Conservation (phyloP, 2,113 vertebrate species). For the Pollachius pollachius region DNA sequence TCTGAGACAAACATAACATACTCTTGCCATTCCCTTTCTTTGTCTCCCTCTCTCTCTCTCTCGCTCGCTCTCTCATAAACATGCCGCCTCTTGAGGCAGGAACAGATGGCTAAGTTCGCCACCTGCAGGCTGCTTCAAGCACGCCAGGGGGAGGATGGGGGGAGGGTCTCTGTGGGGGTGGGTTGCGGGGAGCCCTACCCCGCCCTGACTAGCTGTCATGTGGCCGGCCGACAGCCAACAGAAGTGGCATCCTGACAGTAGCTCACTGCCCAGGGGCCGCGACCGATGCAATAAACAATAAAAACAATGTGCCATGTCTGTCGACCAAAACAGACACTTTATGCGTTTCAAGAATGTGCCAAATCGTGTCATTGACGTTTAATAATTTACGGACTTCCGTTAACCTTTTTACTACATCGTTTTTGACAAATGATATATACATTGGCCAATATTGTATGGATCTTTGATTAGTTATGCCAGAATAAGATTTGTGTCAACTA, state of each 20-base stretch:
- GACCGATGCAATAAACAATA: constrained; percentile 74
- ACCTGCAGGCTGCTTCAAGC: constrained; percentile 68
- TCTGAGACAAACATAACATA: constrained; percentile 1
- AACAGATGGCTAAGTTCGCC: constrained; percentile 77
- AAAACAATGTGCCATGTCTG: constrained; percentile 71
- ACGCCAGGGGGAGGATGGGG: constrained; percentile 32
- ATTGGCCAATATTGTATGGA: constrained; percentile 61
- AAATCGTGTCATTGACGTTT: constrained; percentile 66
- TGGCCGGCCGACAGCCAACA: constrained; percentile 30
- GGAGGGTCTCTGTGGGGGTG: constrained; percentile 39
- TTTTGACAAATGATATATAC: constrained; percentile 63
- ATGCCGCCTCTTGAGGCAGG: constrained; percentile 65
- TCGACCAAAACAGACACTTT: constrained; percentile 59
- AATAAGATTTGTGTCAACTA: constrained; percentile 46
- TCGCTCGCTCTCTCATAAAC: constrained; percentile 59
- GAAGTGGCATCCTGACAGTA: constrained; percentile 56
- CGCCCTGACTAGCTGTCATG: constrained; percentile 33
- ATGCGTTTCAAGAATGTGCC: constrained; percentile 73
- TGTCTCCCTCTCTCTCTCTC: constrained; percentile 32
- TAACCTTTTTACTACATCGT: constrained; percentile 63
- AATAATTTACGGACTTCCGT: constrained; percentile 53
- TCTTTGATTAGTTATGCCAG: constrained; percentile 63
- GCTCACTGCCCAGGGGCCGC: constrained; percentile 61
- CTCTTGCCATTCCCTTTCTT: constrained; percentile 51
- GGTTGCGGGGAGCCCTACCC: constrained; percentile 44